Evolutionary conservation across 1,140 invertebrate genomes (phyloP), one percentile per base, ranked within the genome.

Genomic region (Tetramorium simillimum): DNA sequence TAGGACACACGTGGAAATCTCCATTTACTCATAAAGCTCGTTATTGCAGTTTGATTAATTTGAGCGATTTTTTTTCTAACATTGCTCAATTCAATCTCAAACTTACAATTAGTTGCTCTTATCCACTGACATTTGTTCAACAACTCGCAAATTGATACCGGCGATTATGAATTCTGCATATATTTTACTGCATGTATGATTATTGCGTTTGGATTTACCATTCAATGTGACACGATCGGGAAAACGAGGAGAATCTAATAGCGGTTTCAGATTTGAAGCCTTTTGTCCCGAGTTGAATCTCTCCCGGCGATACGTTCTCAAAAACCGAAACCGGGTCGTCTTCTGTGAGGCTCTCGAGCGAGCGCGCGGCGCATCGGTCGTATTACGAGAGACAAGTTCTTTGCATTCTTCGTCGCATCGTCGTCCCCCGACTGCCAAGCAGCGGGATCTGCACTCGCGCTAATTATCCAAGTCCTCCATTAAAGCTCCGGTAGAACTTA

Each of bases 401-500:
- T 81, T 70, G 53, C 43, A 69, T 88, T 56, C 86, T 88, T 72
- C 43, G 67, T 21, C 69, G 69, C 80, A 40, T 60, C 69, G 69
- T n/a, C 33, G 77, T 53, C 40, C 53, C 60, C 37, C 43, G 77
- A 53, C 77, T 69, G n/a, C 28, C n/a, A 9, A 56, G 67, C 51
- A 73, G 69, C 53, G 80, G 69, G 80, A 75, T 60, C 80, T 62
- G 77, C 63, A 84, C 69, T 84, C 80, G 80, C 69, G 80, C 80
- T 87, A 90, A 90, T 90, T 90, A 90, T 86, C 89, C 75, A 62
- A 69, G 80, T 84, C 69, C 53, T 84, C 80, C 80, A 84, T 84
- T 84, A 84, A 84, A 73, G 53, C 69, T 58, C 80, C 53, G 3
- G 46, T 60, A 63, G 82, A 85, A 78, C 82, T 76, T 85, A 77